Conservation (phyloP, 1,140 invertebrate genomes). For the Dreissena rostriformis region DNA sequence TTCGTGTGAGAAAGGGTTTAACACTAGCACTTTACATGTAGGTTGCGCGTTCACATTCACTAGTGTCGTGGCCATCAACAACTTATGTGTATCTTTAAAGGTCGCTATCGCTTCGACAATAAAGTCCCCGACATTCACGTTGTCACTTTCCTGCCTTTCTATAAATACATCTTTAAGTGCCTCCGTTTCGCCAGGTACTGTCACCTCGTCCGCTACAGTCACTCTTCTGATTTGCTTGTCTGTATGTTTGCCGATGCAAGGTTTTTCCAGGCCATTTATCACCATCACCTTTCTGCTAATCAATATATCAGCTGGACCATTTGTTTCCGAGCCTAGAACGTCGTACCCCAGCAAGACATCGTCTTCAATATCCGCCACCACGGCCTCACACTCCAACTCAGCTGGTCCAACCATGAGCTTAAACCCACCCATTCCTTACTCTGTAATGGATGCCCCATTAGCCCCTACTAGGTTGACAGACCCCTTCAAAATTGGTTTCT, state of each 20-base stretch:
- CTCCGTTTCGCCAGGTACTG: not conserved
- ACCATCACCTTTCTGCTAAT: no score
- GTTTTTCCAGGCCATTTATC: no score
- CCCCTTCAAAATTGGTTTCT: not conserved
- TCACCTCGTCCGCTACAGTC: not conserved
- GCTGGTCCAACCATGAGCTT: no score
- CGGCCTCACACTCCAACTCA: no score
- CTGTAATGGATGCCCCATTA: no score
- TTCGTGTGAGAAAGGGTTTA: slow-evolving; percentile 2
- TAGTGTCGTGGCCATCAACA: slow-evolving; percentile 11
- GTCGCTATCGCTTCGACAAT: not conserved
- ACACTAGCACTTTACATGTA: not conserved
- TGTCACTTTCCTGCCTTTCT: slow-evolving; percentile 1
- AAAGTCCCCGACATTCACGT: no score
- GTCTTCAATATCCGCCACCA: no score
- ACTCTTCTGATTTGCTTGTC: not conserved
- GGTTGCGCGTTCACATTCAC: not conserved
- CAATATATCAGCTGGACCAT: no score
- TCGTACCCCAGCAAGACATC: no score
- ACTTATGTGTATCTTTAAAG: not conserved
- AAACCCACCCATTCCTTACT: no score
- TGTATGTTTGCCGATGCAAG: no score
- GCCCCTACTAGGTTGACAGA: not conserved
- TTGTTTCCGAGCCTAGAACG: no score
- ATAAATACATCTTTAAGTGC: slow-evolving; percentile 3